phyloP scores from a whole-genome alignment of 35 echinoderm and acorn worm genomes.

The Nesometra sesokonis region DNA sequence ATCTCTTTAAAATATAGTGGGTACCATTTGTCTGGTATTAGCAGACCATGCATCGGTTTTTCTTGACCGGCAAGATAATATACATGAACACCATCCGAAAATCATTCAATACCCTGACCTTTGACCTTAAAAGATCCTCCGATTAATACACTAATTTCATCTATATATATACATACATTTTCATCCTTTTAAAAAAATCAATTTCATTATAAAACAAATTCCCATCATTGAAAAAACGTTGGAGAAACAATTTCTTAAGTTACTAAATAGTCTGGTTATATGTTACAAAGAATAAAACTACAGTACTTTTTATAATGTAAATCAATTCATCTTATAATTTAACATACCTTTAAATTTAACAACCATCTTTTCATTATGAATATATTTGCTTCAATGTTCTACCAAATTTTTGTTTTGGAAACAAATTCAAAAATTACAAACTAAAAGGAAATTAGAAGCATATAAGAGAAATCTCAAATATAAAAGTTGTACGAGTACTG shows the following conservation, averaged over 20 bases:
- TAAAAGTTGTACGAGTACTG: neutral
- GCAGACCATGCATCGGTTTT: neutral
- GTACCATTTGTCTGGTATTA: neutral
- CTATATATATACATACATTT: neutral
- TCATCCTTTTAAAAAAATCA: neutral
- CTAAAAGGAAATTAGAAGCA: neutral
- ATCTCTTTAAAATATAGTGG: neutral
- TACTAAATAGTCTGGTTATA: too few relatives aligned
- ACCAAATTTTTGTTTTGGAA: neutral
- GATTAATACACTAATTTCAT: neutral
- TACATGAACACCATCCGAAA: too few relatives aligned
- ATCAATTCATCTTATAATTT: too few relatives aligned
- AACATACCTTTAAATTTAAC: too few relatives aligned
- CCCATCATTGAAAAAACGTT: neutral
- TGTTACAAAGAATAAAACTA: too few relatives aligned
- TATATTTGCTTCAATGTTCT: neutral
- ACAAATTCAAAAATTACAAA: neutral
- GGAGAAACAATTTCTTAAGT: too few relatives aligned
- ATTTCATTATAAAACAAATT: neutral
- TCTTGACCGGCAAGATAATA: neutral
- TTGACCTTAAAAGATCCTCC: neutral
- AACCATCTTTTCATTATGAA: neutral
- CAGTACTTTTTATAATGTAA: too few relatives aligned
- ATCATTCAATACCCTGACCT: neutral
- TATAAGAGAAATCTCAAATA: neutral